These are phyloP conservation scores for Bacillus rossius DNA, from an alignment of 1,140 invertebrate genomes.

Conservation along the genomic window DNA sequence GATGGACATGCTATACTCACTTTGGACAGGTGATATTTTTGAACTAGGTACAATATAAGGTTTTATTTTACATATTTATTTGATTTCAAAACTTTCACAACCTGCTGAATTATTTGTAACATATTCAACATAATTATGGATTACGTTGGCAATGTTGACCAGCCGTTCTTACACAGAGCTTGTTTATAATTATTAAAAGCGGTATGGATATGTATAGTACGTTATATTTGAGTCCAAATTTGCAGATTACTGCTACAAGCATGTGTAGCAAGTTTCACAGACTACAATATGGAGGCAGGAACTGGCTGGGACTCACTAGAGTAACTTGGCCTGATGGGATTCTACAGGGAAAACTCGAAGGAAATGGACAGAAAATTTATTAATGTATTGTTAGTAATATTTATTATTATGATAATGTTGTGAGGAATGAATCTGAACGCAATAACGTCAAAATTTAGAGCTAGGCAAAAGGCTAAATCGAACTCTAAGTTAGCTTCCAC, in stretches of 20 bases:
- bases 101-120: slow-evolving; percentile 1
- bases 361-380: neutral
- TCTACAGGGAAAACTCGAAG: neutral
- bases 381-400: neutral
- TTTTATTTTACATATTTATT: slow-evolving; percentile 1
- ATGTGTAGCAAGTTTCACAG: neutral
- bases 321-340: neutral
- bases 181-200: slow-evolving; percentile 9
- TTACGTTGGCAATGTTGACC: too few species aligned
- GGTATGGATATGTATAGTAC: slow-evolving; percentile 16
- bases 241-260: too few species aligned
- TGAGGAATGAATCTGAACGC: slow-evolving; percentile 19
- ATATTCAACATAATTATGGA: too few species aligned
- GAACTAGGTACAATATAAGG: neutral
- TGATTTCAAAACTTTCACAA: slow-evolving; percentile 10
- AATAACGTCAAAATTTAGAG: slow-evolving; percentile 17
- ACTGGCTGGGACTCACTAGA: neutral
- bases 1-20: slow-evolving; percentile 17
- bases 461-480: slow-evolving; percentile 23
- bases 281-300: neutral
- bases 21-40: slow-evolving; percentile 12
- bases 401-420: slow-evolving; percentile 4
- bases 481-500: slow-evolving; percentile 26
- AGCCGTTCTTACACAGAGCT: slow-evolving; percentile 3
- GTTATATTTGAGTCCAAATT: too few species aligned